phyloP scores from a whole-genome alignment of 2,797 vertebrate genomes.

The Gephyroberyx darwinii region DNA sequence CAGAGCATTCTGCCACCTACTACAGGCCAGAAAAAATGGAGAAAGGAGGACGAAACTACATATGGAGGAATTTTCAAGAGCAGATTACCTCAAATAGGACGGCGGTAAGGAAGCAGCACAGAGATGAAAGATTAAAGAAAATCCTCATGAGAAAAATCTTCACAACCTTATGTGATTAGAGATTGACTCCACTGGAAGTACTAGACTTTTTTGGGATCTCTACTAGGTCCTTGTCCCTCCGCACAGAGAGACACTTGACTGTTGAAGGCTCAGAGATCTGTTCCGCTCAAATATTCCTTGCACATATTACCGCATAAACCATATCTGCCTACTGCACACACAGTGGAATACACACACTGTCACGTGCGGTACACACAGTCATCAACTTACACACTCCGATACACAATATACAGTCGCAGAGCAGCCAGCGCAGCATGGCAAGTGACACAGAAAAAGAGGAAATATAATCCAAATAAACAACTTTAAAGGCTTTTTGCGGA shows the following conservation, averaged over 20 bases:
- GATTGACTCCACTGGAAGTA: conserved; percentile 29
- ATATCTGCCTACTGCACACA: conserved; percentile 23
- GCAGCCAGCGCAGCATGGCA: conserved; percentile 15
- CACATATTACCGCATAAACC: conserved; percentile 37
- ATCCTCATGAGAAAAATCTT: conserved; percentile 46
- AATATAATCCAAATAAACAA: conserved; percentile 52
- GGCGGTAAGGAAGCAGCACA: conserved; percentile 17
- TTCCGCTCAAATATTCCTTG: conserved; percentile 46
- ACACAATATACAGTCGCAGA: conserved; percentile 29
- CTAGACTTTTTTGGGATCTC: conserved; percentile 13
- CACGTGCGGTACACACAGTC: conserved; percentile 18
- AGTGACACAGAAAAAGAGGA: conserved; percentile 62
- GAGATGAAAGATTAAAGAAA: conserved; percentile 50
- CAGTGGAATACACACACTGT: conserved; percentile 37
- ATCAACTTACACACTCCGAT: conserved; percentile 45
- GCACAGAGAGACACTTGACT: conserved; percentile 20
- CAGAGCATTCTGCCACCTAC: conserved; percentile 68
- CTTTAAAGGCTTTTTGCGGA: conserved; percentile 41
- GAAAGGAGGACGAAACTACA: conserved; percentile 58
- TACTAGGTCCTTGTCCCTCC: not conserved
- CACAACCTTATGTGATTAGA: conserved; percentile 37
- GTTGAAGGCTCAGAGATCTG: conserved; percentile 18
- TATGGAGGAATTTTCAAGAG: conserved; percentile 40
- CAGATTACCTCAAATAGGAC: conserved; percentile 53
- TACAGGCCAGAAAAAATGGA: conserved; percentile 47